Evolutionary conservation across 2,113 vertebrate species (phyloP).

Genomic region (Edolisoma coerulescens): DNA sequence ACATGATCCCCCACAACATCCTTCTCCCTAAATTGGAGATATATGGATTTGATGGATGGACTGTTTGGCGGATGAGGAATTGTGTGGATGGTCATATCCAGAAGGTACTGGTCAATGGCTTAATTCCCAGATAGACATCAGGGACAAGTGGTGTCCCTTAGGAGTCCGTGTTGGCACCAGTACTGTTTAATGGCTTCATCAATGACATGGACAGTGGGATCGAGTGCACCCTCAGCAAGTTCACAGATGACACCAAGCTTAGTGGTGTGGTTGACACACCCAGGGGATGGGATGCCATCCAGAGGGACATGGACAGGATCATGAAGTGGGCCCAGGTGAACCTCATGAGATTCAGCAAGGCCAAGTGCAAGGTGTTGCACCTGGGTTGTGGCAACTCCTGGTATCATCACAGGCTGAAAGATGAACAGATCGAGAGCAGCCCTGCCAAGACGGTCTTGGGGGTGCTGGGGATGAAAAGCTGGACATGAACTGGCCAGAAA

Average conservation of each 20-base stretch:
- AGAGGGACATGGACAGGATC: neutral
- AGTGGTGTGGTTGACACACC: neutral
- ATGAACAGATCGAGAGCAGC: neutral
- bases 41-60: neutral
- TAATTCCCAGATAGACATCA: neutral
- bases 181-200: neutral
- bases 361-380: neutral
- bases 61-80: neutral
- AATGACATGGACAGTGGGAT: neutral
- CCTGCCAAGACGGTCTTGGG: neutral
- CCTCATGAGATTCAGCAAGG: neutral
- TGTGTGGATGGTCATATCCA: neutral
- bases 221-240: accelerated
- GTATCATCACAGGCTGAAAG: neutral
- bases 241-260: neutral
- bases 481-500: neutral
- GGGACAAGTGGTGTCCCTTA: neutral
- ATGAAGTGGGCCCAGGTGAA: neutral
- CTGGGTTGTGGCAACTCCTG: neutral
- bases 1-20: neutral
- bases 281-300: neutral
- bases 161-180: accelerated
- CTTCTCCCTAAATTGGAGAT: neutral
- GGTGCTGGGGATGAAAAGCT: neutral
- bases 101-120: neutral